Base-by-base conservation (phyloP, 2,113 vertebrate genomes). In the Poecilia latipinna region DNA sequence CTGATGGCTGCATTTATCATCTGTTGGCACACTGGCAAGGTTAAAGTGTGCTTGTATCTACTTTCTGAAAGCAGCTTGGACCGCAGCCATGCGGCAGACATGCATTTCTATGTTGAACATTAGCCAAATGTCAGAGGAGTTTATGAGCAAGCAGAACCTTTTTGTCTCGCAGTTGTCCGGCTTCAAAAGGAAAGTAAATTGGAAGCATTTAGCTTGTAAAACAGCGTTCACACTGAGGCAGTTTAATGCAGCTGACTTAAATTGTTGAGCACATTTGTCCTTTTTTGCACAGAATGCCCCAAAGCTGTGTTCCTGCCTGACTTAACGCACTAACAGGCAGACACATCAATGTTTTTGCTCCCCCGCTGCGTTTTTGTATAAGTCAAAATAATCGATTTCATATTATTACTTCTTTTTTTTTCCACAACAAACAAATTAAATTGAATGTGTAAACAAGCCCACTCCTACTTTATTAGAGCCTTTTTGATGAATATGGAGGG, bases 401-500 rank as follows among this genome's bases (percentile, higher is more conserved):
- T 75, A 80, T 61, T 73, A 65, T 31, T 77, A 37, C 35, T 42
- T n/a, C n/a, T 42, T 42, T 42, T 42, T 42, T 42, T 4, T 78
- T 78, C 77, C 75, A 74, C 78, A 73, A 70, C 80, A 66, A 62
- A 71, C 73, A 19, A 24, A 68, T 77, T 68, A 78, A 84, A 87
- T 83, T 84, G 71, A 62, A 72, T 86, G 80, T 83, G 75, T 83
- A 75, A 81, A 68, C 48, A 54, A 61, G 78, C 82, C 68, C 75
- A 72, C 72, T 76, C 29, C 15, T 69, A 75, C 83, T 68, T 19
- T 80, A 80, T 90, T 77, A 85, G 74, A 84, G 83, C 64, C 72
- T 84, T 85, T 74, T 72, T 89, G 88, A 90, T 92, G 87, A 87
- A 88, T 87, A 78, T 84, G 71, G 72, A 93, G 80, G 51, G 76